These are phyloP conservation scores for Empis stercorea DNA, from an alignment of 2,888 invertebrate species.

Conservation along the genomic window DNA sequence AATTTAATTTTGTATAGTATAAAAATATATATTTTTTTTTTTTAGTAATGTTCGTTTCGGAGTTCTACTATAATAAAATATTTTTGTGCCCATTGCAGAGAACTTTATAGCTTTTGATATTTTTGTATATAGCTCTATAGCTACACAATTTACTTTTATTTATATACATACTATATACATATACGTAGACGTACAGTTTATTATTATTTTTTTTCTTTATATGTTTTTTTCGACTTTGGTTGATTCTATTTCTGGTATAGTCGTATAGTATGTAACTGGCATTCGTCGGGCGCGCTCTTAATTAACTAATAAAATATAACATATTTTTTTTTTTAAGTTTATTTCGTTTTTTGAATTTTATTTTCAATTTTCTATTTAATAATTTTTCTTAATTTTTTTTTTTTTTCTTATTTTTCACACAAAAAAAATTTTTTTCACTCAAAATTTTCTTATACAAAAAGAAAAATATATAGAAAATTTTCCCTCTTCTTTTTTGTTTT, in stretches of 20 bases:
- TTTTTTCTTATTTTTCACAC: too few species aligned
- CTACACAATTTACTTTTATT: background rate
- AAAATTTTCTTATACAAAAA: too few species aligned
- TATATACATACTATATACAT: slow-evolving; percentile 1
- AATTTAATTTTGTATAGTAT: slow-evolving; percentile 6
- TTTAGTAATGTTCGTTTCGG: slow-evolving; percentile 6
- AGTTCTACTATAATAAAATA: slow-evolving; percentile 4
- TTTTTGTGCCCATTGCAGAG: background rate
- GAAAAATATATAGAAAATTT: too few species aligned
- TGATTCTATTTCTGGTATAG: background rate
- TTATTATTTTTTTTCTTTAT: too few species aligned
- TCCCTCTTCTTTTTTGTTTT: too few species aligned
- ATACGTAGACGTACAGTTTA: background rate
- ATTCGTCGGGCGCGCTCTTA: slow-evolving; percentile 9
- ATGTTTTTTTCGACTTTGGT: background rate
- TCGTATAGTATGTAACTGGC: slow-evolving; percentile 15
- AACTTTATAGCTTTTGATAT: background rate
- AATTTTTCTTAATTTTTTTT: too few species aligned
- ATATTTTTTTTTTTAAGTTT: too few species aligned
- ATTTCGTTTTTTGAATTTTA: too few species aligned
- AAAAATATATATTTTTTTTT: too few species aligned
- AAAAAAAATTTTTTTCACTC: too few species aligned
- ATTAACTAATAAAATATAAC: too few species aligned
- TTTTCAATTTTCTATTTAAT: too few species aligned
- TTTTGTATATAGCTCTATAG: background rate